Base-by-base conservation (phyloP, 35 echinoderm and acorn worm genomes). In the Heliocidaris erythrogramma region DNA sequence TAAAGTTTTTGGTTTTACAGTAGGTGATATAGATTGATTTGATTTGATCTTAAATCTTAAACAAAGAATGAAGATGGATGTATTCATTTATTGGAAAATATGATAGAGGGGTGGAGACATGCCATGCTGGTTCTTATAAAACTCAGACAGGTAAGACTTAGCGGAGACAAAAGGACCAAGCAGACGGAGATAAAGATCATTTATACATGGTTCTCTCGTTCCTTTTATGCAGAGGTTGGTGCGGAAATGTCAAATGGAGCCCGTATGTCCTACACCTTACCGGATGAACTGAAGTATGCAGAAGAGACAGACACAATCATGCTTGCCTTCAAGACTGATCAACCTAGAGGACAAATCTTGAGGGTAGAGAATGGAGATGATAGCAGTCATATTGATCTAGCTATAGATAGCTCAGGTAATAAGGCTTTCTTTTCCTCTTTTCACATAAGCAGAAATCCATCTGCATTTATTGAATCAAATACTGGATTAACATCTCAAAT, bases 221-320 rank as follows among this genome's bases (percentile, higher is more conserved):
- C 18, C 65, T n/a, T 78, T 2, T 18, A 8, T 78, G 30, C 96
- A 98, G 97, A 98, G 95, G 95, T 98, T 95, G 97, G 97, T 29
- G 94, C 88, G 13, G 91, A 95, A 30, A 92, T 98, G 95, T 53
- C 85, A 4, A 86, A 50, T 7, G 92, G 89, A 4, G 94, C 95
- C 59, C 48, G 88, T 31, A 96, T 98, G 13, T 71, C 94, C 9
- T 98, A 98, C 92, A 86, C 86, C 17, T 27, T 98, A 27, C 95
- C 93, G 32, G 92, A 90, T 14, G 49, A 49, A 24, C 61, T 95
- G 27, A 85, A 93, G 49, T 90, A 95, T 86, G 94, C 95, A 13
- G 95, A 94, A 31, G 87, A 53, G 31, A 92, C 59, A 27, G 97
- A 98, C 86, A 94, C 84, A 42, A 97, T 98, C 86, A 97, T 65